Evolutionary conservation across 2,888 invertebrate genomes (phyloP).

Genomic region (Callyntrura guangdongensis): DNA sequence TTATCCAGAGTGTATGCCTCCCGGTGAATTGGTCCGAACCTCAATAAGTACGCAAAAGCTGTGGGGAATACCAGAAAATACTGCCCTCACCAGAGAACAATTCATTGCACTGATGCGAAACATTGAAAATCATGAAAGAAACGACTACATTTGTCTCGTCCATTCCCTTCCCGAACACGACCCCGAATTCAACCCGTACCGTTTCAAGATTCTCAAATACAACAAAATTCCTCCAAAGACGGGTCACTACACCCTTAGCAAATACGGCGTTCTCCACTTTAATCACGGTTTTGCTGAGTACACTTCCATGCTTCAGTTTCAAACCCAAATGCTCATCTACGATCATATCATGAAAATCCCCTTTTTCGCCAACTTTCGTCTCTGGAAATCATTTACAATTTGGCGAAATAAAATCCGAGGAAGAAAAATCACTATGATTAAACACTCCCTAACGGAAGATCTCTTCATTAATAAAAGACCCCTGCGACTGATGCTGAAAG

Average conservation of each 20-base stretch:
- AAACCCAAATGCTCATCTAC: slow-evolving; percentile 82
- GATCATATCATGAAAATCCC: slow-evolving; percentile 81
- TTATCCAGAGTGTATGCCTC: slow-evolving; percentile 81
- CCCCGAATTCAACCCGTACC: slow-evolving; percentile 82
- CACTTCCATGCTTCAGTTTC: slow-evolving; percentile 80
- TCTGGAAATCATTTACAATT: slow-evolving; percentile 91
- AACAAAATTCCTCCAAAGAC: slow-evolving; percentile 90
- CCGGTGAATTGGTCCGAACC: slow-evolving; percentile 80
- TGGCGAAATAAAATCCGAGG: slow-evolving; percentile 92
- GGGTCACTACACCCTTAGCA: slow-evolving; percentile 92
- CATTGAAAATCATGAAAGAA: slow-evolving; percentile 81
- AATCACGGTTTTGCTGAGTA: slow-evolving; percentile 80
- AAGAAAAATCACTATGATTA: slow-evolving; percentile 89
- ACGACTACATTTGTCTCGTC: slow-evolving; percentile 82
- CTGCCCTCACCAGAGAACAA: slow-evolving; percentile 76
- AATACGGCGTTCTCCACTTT: slow-evolving; percentile 92
- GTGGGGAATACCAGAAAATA: slow-evolving; percentile 82
- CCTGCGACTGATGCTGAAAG: slow-evolving; percentile 90
- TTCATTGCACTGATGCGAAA: slow-evolving; percentile 79
- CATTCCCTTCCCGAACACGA: slow-evolving; percentile 69
- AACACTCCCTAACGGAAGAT: slow-evolving; percentile 89
- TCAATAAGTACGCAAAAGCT: slow-evolving; percentile 79
- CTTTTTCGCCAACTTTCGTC: slow-evolving; percentile 86
- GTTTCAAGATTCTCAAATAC: slow-evolving; percentile 89
- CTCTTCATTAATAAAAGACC: slow-evolving; percentile 92